Conservation (phyloP, 2,797 vertebrate genomes). For the Thamnophis elegans region DNA sequence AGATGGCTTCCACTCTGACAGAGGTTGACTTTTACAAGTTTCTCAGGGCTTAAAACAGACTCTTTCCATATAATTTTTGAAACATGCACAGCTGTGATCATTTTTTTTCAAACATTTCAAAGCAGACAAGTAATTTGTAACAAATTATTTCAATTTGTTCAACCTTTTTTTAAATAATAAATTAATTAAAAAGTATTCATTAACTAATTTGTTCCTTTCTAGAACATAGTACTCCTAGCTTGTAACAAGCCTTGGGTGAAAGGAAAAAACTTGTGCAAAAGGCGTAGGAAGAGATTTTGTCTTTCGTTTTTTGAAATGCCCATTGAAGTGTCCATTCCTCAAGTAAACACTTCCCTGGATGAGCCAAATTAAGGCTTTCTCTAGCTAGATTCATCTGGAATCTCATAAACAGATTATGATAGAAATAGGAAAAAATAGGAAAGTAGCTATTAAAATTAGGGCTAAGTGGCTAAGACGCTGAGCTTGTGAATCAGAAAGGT, state of each 20-base stretch:
- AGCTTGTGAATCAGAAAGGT: too few species aligned
- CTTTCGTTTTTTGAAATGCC: background rate
- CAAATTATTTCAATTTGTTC: background rate
- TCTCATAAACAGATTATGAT: background rate
- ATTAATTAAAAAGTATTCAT: slow-evolving; percentile 33
- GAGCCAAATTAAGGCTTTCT: background rate
- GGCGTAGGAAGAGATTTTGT: background rate
- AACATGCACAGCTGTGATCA: background rate
- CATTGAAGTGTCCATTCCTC: background rate
- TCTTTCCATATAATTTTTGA: background rate
- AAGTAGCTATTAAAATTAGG: background rate
- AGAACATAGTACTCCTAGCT: background rate
- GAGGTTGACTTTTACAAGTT: background rate
- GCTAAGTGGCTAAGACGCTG: too few species aligned
- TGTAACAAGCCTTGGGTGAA: slow-evolving; percentile 31
- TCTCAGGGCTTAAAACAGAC: background rate
- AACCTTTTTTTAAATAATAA: background rate
- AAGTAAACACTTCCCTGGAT: background rate
- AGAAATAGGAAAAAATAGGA: background rate
- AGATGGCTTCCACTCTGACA: background rate
- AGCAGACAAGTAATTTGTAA: slow-evolving; percentile 44
- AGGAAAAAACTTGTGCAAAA: slow-evolving; percentile 8
- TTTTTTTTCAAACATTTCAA: slow-evolving; percentile 50
- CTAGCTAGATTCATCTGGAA: background rate
- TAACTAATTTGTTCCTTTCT: background rate